Conservation (phyloP, 2,888 invertebrate species). For the Acleris holmiana region DNA sequence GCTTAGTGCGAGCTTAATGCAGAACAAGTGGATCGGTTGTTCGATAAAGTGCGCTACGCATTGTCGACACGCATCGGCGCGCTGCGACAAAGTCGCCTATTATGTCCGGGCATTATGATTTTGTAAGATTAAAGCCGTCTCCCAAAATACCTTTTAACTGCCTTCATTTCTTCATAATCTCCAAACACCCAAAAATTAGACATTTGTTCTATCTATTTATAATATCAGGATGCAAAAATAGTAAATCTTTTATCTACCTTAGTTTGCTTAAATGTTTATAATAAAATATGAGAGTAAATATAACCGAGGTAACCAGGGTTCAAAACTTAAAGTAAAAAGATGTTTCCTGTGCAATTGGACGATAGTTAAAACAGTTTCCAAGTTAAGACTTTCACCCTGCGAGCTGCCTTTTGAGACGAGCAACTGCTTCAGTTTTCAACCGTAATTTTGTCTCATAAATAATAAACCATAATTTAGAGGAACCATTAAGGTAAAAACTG, state of each 20-base stretch:
- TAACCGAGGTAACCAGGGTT: slow-evolving; percentile 10
- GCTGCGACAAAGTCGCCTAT: slow-evolving; percentile 60
- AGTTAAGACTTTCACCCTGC: slow-evolving; percentile 29
- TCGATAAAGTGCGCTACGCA: slow-evolving; percentile 36
- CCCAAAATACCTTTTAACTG: not conserved
- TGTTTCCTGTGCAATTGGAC: slow-evolving; percentile 29
- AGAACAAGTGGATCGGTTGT: slow-evolving; percentile 47
- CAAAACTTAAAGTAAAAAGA: slow-evolving; percentile 21
- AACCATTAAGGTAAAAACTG: not conserved
- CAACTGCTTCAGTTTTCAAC: slow-evolving; percentile 9
- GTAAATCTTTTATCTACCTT: too few species aligned
- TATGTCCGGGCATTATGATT: slow-evolving; percentile 59
- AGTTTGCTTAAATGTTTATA: not conserved
- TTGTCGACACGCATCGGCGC: slow-evolving; percentile 51
- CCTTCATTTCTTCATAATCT: slow-evolving; percentile 49
- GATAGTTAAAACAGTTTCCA: slow-evolving; percentile 24
- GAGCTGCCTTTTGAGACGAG: slow-evolving; percentile 24
- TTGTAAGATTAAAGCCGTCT: slow-evolving; percentile 63
- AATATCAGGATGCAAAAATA: too few species aligned
- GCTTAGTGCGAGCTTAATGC: slow-evolving; percentile 51
- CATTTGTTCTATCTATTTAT: too few species aligned
- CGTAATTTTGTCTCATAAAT: slow-evolving; percentile 29
- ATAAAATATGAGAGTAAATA: slow-evolving; percentile 32
- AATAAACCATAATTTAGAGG: slow-evolving; percentile 2
- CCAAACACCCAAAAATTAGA: slow-evolving; percentile 46